Evolutionary conservation across 2,888 invertebrate species (phyloP), one percentile per base, ranked within the genome.

Genomic region (Volucella bombylans): DNA sequence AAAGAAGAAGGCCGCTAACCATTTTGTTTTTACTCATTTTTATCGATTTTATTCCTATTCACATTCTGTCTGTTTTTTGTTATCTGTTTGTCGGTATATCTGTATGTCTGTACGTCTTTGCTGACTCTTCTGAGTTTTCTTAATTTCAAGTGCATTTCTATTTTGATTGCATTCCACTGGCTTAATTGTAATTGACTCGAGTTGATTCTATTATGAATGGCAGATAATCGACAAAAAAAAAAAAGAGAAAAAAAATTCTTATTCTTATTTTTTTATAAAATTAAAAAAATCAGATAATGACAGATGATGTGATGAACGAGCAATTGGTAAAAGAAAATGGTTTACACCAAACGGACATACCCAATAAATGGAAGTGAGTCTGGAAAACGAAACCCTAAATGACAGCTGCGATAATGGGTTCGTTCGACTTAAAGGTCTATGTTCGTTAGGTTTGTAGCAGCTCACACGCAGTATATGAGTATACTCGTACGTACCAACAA

Each of bases 371-470:
- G 23, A 69, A 69, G 52, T 57, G 43, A 43, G 50, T 55, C 23
- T 45, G 59, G 64, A 31, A 12, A 54, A 61, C 4, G 10, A 23
- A 31, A 15, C 14, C 14, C 41, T 15, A 80, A 69, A 74, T 81
- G 81, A 81, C 81, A 81, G 74, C 81, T 64, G 72, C 64, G 64
- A 15, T 74, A 83, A 79, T 74, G 74, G 78, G 43, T 79, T 65
- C 14, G 43, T 49, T 6, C 23, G 23, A 23, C 23, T 23, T 23
- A 23, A 23, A n/a, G 71, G 45, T 62, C 38, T 74, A 14, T 41
- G 45, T 54, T 54, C 59, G 57, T 52, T 43, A 41, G 38, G 61
- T 18, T 41, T 3, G 4, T 3, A 23, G 23, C 23, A 23, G 43
- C 41, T 15, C 54, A 62, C 47, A 67, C 43, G 38, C 47, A 57